These are phyloP conservation scores for Hetaerina americana DNA, from an alignment of 1,140 invertebrate species.

Conservation along the genomic window DNA sequence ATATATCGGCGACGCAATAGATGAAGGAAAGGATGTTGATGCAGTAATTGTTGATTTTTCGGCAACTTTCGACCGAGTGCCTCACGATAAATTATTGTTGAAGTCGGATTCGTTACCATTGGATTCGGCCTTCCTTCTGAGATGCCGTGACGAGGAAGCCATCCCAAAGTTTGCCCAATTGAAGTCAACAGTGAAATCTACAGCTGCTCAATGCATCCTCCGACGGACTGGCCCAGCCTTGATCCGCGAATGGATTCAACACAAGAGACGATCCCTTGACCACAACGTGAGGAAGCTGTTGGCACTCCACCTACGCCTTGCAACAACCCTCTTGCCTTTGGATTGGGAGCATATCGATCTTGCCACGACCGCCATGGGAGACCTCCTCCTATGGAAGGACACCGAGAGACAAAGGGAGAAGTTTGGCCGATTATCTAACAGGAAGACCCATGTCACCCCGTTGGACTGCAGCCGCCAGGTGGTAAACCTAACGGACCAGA, in stretches of 20 bases:
- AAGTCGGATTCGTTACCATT: too few species aligned
- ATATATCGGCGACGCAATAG: too few species aligned
- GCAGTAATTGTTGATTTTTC: too few species aligned
- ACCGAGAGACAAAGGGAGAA: not conserved
- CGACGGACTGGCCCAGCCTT: not conserved
- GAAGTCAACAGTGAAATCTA: not conserved
- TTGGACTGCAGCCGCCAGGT: not conserved
- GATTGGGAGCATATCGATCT: not conserved
- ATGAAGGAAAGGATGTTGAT: too few species aligned
- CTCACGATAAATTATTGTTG: too few species aligned
- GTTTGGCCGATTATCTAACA: not conserved
- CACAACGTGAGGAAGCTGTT: not conserved
- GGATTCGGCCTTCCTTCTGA: not conserved
- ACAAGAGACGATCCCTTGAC: not conserved
- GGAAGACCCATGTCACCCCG: not conserved
- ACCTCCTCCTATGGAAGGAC: not conserved
- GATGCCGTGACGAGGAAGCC: not conserved
- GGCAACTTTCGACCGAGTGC: too few species aligned
- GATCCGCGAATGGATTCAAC: not conserved
- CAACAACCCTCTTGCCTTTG: not conserved
- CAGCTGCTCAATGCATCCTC: not conserved
- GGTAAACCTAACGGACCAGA: not conserved
- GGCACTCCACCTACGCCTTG: not conserved
- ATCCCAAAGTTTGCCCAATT: not conserved
- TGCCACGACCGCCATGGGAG: not conserved